Conservation (phyloP, 2,113 vertebrate genomes). For the Caranx melampygus region DNA sequence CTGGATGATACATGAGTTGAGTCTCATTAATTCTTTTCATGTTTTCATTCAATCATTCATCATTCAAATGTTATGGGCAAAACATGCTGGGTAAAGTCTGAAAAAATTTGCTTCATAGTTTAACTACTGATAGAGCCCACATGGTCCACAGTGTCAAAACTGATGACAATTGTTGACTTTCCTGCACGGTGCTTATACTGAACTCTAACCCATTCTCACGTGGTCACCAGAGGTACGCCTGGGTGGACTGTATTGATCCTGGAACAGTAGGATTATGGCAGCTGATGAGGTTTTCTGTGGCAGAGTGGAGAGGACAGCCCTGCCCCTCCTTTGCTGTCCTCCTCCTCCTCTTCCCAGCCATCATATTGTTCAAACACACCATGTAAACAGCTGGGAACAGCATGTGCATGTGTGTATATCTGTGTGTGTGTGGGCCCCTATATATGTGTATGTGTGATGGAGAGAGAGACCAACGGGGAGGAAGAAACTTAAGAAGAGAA, state of each 20-base stretch:
- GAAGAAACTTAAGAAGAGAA: constrained; percentile 8
- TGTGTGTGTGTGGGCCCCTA: constrained; percentile 28
- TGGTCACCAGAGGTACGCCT: neutral
- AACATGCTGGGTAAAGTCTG: too few species aligned
- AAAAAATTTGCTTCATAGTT: too few species aligned
- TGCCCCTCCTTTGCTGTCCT: constrained; percentile 44
- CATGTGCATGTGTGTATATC: constrained; percentile 26
- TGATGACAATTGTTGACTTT: neutral
- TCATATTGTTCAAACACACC: constrained; percentile 78
- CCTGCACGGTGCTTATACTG: neutral
- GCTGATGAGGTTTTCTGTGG: constrained; percentile 43
- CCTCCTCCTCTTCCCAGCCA: constrained; percentile 56
- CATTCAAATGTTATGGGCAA: too few species aligned
- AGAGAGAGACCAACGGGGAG: neutral
- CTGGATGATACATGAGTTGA: too few species aligned
- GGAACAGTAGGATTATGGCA: constrained; percentile 17
- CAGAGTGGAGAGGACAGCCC: constrained; percentile 50
- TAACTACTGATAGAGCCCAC: too few species aligned
- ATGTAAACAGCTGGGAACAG: constrained; percentile 74
- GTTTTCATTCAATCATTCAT: too few species aligned
- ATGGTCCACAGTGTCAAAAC: too few species aligned
- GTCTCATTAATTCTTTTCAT: too few species aligned
- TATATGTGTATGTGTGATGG: constrained; percentile 15
- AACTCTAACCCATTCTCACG: neutral
- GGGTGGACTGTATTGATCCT: neutral